Evolutionary conservation across 2,113 vertebrate species (phyloP), one percentile per base, ranked within the genome.

Genomic region (Melanerpes formicivorus): DNA sequence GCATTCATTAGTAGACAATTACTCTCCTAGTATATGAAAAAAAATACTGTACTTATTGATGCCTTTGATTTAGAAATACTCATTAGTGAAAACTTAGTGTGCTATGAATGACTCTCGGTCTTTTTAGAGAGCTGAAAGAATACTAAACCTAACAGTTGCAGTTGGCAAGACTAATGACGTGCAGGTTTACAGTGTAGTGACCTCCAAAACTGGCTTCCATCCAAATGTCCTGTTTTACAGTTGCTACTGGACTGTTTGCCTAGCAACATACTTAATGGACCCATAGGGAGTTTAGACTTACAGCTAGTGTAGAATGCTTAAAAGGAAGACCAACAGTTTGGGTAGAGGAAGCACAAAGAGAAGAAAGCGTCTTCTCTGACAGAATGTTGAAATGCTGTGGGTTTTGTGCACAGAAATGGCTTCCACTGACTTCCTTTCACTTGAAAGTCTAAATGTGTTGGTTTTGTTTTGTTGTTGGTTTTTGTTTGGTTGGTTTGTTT

Each of bases 181-280:
- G 83, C 87, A 87, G 71, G 83, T 93, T 97, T 95, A 93, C 92
- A 92, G 88, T 79, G 55, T 94, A 88, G 79, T 96, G 95, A 96
- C 95, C 96, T 95, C 58, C n/a, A 90, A 90, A 93, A 89, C 90
- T 96, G 96, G 90, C 95, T 91, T 14, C 65, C 37, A 27, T 94
- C 93, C 96, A 96, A 60, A 22, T 21, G 52, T 96, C 42, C 78
- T 95, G 75, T 94, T 93, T 93, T 96, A 75, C n/a, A 75, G 88
- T 94, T 93, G 80, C 63, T 91, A 44, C 84, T 85, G 78, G 77
- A 90, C 72, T 93, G 70, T 96, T 97, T 97, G 96, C 95, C 93
- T 96, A 95, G 96, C 96, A 97, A 93, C 94, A 63, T 95, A 84
- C 64, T 93, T 97, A 96, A 96, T 95, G 83, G 91, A 80, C 56